phyloP scores from a whole-genome alignment of 30 jellyfish, hydroid and myxozoan genomes.

The Morbakka virulenta region DNA sequence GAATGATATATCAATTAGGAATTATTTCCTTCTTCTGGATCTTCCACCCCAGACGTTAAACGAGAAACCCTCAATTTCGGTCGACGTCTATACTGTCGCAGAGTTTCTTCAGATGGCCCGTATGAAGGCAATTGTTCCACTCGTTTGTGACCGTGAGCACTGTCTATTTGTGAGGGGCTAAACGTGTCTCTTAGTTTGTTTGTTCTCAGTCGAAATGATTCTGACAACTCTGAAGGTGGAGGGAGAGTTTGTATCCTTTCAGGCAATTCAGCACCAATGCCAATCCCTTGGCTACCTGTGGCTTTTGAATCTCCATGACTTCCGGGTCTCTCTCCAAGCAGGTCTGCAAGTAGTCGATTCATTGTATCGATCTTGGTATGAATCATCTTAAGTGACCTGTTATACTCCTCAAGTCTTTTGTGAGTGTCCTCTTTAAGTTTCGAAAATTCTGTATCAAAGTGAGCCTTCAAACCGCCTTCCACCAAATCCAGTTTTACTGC shows the following conservation, averaged over 20 bases:
- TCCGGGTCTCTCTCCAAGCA: no score
- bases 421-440: conserved; percentile 12
- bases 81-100: background rate
- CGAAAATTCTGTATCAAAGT: conserved; percentile 23
- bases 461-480: conserved; percentile 50
- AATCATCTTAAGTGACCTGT: conserved; percentile 35
- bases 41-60: background rate
- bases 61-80: background rate
- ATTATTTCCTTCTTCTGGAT: background rate
- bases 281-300: no score
- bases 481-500: conserved; percentile 41
- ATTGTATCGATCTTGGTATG: conserved; percentile 60
- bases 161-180: background rate
- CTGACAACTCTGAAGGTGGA: conserved; percentile 51
- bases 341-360: conserved; percentile 35
- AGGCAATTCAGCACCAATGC: conserved; percentile 40
- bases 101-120: background rate
- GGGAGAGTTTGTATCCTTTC: conserved; percentile 41
- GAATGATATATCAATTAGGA: no score
- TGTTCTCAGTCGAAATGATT: conserved; percentile 6
- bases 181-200: background rate
- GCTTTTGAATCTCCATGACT: conserved; percentile 50
- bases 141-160: background rate
- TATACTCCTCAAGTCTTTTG: conserved; percentile 26
- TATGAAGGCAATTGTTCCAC: background rate